phyloP scores from a whole-genome alignment of 2,888 invertebrate genomes.

The Eudemis profundana region DNA sequence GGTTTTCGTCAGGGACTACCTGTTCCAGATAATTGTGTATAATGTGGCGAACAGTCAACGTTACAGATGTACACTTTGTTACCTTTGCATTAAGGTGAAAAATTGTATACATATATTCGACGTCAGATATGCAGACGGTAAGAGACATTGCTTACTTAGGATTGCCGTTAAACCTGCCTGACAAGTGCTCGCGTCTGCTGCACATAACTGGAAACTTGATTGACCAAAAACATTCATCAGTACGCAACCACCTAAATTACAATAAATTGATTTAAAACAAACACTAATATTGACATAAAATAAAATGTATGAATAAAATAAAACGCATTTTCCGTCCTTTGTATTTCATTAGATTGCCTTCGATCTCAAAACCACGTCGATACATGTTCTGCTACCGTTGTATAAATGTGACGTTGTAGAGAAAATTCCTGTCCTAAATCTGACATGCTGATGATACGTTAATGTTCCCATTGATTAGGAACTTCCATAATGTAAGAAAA shows the following conservation, averaged over 20 bases:
- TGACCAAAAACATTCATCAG: background rate
- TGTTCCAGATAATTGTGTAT: slow-evolving; percentile 6
- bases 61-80: background rate
- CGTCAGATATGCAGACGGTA: background rate
- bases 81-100: background rate
- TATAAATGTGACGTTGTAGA: too few relatives aligned
- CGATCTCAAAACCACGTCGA: too few relatives aligned
- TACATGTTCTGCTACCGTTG: too few relatives aligned
- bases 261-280: background rate
- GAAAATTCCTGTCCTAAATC: too few relatives aligned
- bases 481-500: too few relatives aligned
- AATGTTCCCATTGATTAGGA: too few relatives aligned
- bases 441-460: too few relatives aligned
- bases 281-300: too few relatives aligned
- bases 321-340: too few relatives aligned
- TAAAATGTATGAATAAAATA: too few relatives aligned
- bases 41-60: background rate
- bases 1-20: slow-evolving; percentile 4
- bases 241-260: background rate
- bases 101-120: background rate
- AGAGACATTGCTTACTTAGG: slow-evolving; percentile 13
- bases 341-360: too few relatives aligned
- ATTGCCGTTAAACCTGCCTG: slow-evolving; percentile 23
- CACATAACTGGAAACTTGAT: slow-evolving; percentile 18
- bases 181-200: slow-evolving; percentile 9